Percentiles rank a stretch among this genome's conserved stretches.
These are phyloP conservation scores for Homarus gammarus DNA, from an alignment of 2,888 invertebrate genomes.

Conservation along the genomic window DNA sequence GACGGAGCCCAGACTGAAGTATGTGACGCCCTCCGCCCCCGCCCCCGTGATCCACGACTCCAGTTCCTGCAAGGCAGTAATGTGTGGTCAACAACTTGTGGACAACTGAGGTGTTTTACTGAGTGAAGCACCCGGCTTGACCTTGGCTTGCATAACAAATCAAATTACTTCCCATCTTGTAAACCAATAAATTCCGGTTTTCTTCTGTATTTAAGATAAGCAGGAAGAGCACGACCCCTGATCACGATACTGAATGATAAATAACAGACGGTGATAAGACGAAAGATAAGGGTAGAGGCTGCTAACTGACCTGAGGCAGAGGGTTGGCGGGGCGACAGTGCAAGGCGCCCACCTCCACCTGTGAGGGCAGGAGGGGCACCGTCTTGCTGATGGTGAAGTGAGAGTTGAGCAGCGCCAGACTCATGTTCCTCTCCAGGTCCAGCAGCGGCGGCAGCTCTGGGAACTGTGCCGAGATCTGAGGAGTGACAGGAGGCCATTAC, in stretches of 20 bases:
- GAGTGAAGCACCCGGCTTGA: background rate
- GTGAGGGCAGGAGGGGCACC: conserved; percentile 82
- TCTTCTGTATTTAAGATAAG: too few relatives aligned
- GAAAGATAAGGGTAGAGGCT: too few relatives aligned
- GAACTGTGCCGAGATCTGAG: conserved; percentile 60
- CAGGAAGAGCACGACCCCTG: background rate
- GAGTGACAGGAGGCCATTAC: background rate
- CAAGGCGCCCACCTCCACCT: conserved; percentile 84
- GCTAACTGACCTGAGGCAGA: conserved; percentile 76
- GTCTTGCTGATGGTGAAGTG: conserved; percentile 81
- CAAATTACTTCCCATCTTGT: too few relatives aligned
- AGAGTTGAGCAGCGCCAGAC: conserved; percentile 81
- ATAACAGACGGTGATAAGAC: conserved; percentile 84
- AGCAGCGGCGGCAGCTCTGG: conserved; percentile 73
- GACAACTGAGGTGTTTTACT: background rate
- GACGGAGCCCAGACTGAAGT: conserved; percentile 57
- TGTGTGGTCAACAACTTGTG: background rate
- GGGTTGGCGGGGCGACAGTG: conserved; percentile 81
- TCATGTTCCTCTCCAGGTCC: conserved; percentile 80
- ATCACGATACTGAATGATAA: conserved; percentile 83
- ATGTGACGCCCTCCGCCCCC: conserved; percentile 80
- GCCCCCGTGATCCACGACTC: conserved; percentile 44
- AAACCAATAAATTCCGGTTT: too few relatives aligned
- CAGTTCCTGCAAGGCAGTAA: conserved; percentile 29
- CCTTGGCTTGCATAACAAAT: background rate